Conservation (phyloP, 2,888 invertebrate genomes). For the Orthosia gothica region DNA sequence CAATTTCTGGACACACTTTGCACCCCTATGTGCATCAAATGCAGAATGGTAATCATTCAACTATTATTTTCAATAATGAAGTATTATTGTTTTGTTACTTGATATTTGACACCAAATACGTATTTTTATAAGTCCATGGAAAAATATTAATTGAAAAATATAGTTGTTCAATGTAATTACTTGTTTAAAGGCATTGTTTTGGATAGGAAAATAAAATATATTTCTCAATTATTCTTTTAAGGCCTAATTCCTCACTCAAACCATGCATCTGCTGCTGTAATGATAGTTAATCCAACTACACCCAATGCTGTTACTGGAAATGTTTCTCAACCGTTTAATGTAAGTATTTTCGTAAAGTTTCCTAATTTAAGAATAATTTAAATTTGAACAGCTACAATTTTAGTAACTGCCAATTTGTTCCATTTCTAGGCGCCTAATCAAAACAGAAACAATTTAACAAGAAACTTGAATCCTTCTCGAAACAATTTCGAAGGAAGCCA, state of each 20-base stretch:
- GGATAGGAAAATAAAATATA: neutral
- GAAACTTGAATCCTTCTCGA: conserved; percentile 86
- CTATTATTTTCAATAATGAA: conserved; percentile 4
- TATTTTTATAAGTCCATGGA: too few species aligned
- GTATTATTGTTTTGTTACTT: neutral
- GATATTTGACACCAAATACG: conserved; percentile 8
- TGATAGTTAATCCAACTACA: conserved; percentile 91
- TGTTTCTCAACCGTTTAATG: conserved; percentile 87
- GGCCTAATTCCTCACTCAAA: conserved; percentile 88
- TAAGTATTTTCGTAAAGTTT: conserved; percentile 70
- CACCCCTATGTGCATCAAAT: conserved; percentile 88
- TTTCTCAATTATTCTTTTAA: conserved; percentile 52
- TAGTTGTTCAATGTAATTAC: neutral
- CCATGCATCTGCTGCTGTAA: conserved; percentile 90
- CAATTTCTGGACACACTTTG: conserved; percentile 83
- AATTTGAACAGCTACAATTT: neutral
- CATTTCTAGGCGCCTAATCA: conserved; percentile 84
- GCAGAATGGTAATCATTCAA: conserved; percentile 83
- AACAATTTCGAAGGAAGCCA: conserved; percentile 86
- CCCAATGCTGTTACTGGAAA: conserved; percentile 88
- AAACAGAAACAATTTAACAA: conserved; percentile 87
- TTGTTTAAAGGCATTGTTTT: neutral
- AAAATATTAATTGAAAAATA: too few species aligned
- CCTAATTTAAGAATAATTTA: neutral
- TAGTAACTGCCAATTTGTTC: neutral